Base-by-base conservation (phyloP, 2,888 invertebrate genomes). In the Microplitis deprimator region DNA sequence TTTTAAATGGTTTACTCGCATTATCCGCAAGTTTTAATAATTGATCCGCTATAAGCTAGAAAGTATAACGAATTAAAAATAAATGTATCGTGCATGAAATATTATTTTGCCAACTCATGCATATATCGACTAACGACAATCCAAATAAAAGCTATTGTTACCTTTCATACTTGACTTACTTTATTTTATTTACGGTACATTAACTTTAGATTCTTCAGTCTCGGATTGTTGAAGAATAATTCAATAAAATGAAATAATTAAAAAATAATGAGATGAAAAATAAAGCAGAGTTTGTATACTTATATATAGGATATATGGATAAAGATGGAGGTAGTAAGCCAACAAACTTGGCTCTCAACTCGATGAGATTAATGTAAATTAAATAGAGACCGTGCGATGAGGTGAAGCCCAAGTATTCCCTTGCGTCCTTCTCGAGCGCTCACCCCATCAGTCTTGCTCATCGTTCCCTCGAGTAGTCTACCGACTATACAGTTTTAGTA, bases 351-450 rank as follows among this genome's bases (percentile, higher is more conserved):
- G 68, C 74, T 20, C 77, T 74, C 70, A 80, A 77, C 80, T 77
- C 80, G 80, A 81, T 79, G 81, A 81, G 81, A 81, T 81, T 81
- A 81, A 81, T 81, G 80, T 79, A 80, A 81, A 81, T 79, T 81
- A 79, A 81, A 81, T 81, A 80, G 81, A 81, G 81, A 79, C 79
- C 76, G 79, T 76, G 75, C 77, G 79, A 80, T 70, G 80, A 68
- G 40, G 41, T 76, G 75, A 73, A 78, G 40, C 68, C 75, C 67
- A 79, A 80, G 77, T 80, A 77, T 76, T 77, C 76, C 79, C 79
- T 77, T 60, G 67, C 50, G 69, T 29, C 59, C 40, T 65, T 38
- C 75, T 60, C 75, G 65, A 78, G 59, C 74, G 64, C 73, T 73
- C 72, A 74, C 59, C 64, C 67, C 39, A 69, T 71, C 78, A 68